Conservation (phyloP, 2,888 invertebrate genomes). For the Ectemnius continuus region DNA sequence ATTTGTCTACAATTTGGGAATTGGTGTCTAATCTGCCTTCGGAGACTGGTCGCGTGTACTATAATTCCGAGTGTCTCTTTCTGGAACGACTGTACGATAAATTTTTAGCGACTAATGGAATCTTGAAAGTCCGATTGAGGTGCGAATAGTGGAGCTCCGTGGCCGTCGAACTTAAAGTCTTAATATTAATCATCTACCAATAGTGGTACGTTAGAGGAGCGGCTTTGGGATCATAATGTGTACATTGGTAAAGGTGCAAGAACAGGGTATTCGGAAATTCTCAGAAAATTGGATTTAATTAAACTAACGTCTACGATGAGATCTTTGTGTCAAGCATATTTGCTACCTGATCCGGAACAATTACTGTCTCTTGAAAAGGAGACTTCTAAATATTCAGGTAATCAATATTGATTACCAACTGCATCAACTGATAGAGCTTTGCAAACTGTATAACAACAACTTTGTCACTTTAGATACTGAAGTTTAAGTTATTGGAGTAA, state of each 20-base stretch:
- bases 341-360: constrained; percentile 27
- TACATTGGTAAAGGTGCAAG: constrained; percentile 29
- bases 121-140: constrained; percentile 32
- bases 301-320: constrained; percentile 32
- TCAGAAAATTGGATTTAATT: constrained; percentile 36
- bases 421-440: no score
- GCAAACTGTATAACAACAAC: no score
- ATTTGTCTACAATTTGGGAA: constrained; percentile 36
- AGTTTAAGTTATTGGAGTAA: no score
- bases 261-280: constrained; percentile 11
- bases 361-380: no score
- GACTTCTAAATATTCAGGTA: no score
- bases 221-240: constrained; percentile 20
- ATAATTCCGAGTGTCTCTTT: constrained; percentile 37
- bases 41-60: constrained; percentile 20
- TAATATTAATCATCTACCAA: neutral
- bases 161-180: neutral
- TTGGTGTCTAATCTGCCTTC: constrained; percentile 6
- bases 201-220: constrained; percentile 27
- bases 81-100: constrained; percentile 34
- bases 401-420: no score
- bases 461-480: no score
- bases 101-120: constrained; percentile 18
- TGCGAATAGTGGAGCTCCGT: constrained; percentile 3
- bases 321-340: constrained; percentile 30